Evolutionary conservation across 2,797 vertebrate genomes (phyloP).

Genomic region (Anableps anableps): DNA sequence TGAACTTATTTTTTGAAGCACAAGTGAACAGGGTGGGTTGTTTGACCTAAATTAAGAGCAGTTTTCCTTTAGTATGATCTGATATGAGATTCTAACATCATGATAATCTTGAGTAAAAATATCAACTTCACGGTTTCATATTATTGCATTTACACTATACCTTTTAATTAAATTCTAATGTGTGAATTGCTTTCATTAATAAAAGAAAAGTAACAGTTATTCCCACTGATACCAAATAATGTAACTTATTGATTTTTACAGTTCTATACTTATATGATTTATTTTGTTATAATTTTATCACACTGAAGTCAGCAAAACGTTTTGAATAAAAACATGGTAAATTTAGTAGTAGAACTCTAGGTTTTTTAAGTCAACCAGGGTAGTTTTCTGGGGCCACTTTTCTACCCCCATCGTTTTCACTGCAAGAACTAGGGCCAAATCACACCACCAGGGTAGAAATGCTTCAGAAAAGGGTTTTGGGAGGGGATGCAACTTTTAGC

Average conservation of each 20-base stretch:
- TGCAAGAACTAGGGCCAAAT: not conserved
- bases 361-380: not conserved
- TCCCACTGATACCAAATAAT: not conserved
- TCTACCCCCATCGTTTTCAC: not conserved
- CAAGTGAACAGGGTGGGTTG: slow-evolving; percentile 5
- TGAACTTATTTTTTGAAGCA: slow-evolving; percentile 16
- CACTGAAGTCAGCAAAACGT: not conserved
- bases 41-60: not conserved
- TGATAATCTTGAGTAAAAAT: not conserved
- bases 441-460: not conserved
- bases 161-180: not conserved
- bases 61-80: not conserved
- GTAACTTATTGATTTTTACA: not conserved
- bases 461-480: not conserved
- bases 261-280: not conserved
- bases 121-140: not conserved
- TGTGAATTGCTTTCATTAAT: not conserved
- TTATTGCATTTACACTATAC: not conserved
- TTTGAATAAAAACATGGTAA: not conserved
- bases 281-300: not conserved
- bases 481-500: not conserved
- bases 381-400: not conserved
- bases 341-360: not conserved
- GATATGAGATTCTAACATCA: not conserved
- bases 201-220: not conserved